These are phyloP conservation scores for Macroglossus sobrinus DNA, from an alignment of 2,113 vertebrate species.

Conservation along the genomic window DNA sequence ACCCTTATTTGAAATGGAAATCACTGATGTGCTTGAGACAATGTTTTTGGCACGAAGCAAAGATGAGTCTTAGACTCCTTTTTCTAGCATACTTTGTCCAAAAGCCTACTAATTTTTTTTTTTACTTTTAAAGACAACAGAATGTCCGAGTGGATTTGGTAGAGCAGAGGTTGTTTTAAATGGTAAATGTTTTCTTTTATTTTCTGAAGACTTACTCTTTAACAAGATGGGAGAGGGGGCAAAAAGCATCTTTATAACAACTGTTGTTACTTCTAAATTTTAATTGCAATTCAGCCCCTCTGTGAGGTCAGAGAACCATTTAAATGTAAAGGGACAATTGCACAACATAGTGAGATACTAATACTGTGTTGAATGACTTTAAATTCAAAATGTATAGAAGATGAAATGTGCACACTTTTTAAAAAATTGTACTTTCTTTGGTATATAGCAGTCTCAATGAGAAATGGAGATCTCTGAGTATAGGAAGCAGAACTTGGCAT, in stretches of 20 bases:
- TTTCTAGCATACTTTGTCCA: constrained; percentile 13
- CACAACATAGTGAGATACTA: constrained; percentile 6
- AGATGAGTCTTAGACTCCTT: constrained; percentile 34
- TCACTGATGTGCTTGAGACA: constrained; percentile 46
- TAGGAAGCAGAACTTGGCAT: constrained; percentile 3
- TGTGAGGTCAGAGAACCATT: constrained; percentile 37
- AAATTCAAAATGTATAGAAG: background rate
- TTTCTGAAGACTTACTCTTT: constrained; percentile 50
- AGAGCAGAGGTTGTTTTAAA: constrained; percentile 40
- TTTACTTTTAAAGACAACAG: background rate
- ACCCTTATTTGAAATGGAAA: constrained; percentile 64
- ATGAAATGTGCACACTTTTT: background rate
- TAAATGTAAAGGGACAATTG: constrained; percentile 19
- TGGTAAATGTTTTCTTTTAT: constrained; percentile 25
- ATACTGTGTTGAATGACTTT: constrained; percentile 15
- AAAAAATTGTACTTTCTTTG: background rate
- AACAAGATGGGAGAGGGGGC: background rate
- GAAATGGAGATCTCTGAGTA: constrained; percentile 18
- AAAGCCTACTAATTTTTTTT: background rate
- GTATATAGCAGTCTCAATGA: background rate
- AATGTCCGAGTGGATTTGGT: background rate
- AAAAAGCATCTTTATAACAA: background rate
- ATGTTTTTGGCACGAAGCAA: constrained; percentile 43
- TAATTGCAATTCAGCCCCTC: constrained; percentile 33
- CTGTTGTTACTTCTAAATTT: constrained; percentile 50